Evolutionary conservation across 2,797 vertebrate genomes (phyloP).

Genomic region (Kryptolebias ocellatus): DNA sequence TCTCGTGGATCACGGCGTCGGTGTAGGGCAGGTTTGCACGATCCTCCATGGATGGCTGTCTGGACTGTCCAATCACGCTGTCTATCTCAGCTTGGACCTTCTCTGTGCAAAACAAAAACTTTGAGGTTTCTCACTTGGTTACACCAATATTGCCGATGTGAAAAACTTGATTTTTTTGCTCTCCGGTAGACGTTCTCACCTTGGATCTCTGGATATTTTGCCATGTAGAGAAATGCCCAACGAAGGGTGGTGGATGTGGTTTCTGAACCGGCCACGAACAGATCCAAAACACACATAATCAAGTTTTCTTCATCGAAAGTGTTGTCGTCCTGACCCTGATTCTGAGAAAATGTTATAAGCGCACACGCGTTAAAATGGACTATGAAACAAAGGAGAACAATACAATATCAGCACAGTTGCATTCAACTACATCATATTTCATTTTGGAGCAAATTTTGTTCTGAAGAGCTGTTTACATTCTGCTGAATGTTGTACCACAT

Average conservation of each 20-base stretch:
- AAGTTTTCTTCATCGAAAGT: conserved; percentile 80
- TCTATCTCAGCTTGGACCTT: conserved; percentile 68
- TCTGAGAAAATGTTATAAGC: conserved; percentile 34
- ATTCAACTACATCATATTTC: too few species aligned
- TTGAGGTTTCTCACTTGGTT: background rate
- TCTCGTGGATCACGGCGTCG: conserved; percentile 65
- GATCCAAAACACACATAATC: conserved; percentile 64
- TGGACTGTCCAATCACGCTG: conserved; percentile 50
- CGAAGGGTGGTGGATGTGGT: conserved; percentile 81
- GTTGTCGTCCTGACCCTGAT: conserved; percentile 43
- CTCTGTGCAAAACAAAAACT: conserved; percentile 28
- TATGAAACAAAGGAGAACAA: background rate
- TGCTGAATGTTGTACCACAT: background rate
- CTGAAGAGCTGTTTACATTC: background rate
- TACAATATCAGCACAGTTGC: too few species aligned
- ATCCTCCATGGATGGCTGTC: conserved; percentile 47
- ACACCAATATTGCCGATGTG: background rate
- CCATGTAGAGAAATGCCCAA: conserved; percentile 85
- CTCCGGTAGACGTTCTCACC: conserved; percentile 59
- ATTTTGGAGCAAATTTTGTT: background rate
- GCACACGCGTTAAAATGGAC: background rate
- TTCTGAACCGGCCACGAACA: conserved; percentile 83
- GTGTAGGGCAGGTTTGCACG: conserved; percentile 59
- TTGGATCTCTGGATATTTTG: conserved; percentile 80
- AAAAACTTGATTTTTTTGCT: background rate